Conservation (phyloP, 1,140 invertebrate genomes). For the Heterodera carotae region DNA sequence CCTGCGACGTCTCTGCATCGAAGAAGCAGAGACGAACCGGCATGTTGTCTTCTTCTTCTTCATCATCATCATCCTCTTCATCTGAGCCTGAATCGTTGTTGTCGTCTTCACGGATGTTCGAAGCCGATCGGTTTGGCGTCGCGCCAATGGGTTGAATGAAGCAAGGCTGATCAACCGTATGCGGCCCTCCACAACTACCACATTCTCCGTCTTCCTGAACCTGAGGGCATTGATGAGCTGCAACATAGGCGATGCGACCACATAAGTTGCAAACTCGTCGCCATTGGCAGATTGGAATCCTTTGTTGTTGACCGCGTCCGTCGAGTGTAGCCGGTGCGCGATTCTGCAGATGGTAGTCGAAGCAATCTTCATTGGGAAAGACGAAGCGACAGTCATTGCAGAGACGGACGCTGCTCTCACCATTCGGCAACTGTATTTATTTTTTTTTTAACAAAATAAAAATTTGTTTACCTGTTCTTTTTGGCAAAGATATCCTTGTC, state of each 20-base stretch:
- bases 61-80: conserved; percentile 19
- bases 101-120: too few species aligned
- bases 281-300: neutral
- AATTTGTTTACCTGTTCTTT: neutral
- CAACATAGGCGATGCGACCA: neutral
- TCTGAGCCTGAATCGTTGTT: neutral
- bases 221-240: neutral
- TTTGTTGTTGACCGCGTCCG: neutral
- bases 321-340: neutral
- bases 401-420: neutral
- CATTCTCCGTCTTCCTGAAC: neutral
- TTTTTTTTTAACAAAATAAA: neutral
- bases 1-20: conserved; percentile 21
- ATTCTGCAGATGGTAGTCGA: neutral
- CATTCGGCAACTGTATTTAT: neutral
- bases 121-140: too few species aligned
- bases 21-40: conserved; percentile 14
- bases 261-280: neutral
- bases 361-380: neutral
- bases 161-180: neutral
- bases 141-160: neutral
- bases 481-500: neutral
- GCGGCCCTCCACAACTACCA: neutral
- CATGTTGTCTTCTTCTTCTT: neutral
- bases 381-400: conserved; percentile 15